Percentiles rank a stretch among this genome's conserved stretches.
phyloP scores from a whole-genome alignment of 2,888 invertebrate species.

The Drosophila greeni region DNA sequence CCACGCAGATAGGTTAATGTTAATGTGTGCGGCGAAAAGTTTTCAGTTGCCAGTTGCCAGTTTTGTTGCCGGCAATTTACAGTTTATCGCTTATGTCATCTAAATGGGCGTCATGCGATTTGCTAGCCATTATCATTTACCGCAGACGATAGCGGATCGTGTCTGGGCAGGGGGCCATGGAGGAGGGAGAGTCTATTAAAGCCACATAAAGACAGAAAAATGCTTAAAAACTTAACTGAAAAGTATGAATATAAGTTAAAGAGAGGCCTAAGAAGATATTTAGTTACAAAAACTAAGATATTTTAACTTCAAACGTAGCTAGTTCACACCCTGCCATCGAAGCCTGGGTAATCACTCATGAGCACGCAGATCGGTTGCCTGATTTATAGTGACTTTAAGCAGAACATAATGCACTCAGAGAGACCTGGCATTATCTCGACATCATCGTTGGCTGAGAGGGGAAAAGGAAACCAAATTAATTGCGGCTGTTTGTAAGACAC shows the following conservation, averaged over 20 bases:
- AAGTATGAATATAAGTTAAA: background rate
- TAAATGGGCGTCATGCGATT: conserved; percentile 69
- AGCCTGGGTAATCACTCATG: conserved; percentile 18
- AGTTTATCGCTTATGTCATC: conserved; percentile 73
- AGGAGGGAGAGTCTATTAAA: conserved; percentile 2
- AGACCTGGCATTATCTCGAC: conserved; percentile 22
- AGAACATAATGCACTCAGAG: conserved; percentile 57
- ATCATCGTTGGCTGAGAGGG: background rate
- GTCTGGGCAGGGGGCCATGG: background rate
- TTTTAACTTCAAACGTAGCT: too few species aligned
- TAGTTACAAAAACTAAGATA: background rate
- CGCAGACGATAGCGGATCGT: conserved; percentile 36
- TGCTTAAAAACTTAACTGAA: background rate
- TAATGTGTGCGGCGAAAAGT: conserved; percentile 65
- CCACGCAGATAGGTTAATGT: conserved; percentile 53
- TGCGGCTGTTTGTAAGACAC: conserved; percentile 73
- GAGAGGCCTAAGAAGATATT: background rate
- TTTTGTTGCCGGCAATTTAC: conserved; percentile 62
- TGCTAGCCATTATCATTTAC: conserved; percentile 48
- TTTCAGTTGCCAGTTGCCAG: conserved; percentile 19
- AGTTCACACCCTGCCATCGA: conserved; percentile 1
- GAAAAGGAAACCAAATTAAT: conserved; percentile 60
- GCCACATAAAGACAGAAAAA: background rate
- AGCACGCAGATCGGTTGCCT: conserved; percentile 26
- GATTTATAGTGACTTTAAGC: conserved; percentile 54